Evolutionary conservation across 2,888 invertebrate genomes (phyloP).

Genomic region (Hydrotaea diabolus): DNA sequence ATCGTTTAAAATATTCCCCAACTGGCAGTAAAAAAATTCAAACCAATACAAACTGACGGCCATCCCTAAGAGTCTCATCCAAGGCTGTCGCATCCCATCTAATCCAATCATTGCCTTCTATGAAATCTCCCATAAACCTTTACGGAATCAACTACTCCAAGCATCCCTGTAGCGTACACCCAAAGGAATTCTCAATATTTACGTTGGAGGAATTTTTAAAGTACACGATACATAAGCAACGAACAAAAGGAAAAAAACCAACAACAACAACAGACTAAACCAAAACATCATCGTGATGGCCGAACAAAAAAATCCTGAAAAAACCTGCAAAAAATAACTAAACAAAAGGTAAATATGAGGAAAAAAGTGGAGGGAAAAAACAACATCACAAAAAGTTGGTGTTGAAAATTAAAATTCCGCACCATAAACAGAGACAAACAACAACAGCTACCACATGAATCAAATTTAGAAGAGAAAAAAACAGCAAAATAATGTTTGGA

Average conservation of each 20-base stretch:
- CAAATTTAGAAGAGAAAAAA: background rate
- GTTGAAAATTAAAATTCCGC: conserved; percentile 57
- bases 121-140: too few species aligned
- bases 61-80: too few species aligned
- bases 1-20: too few species aligned
- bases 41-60: too few species aligned
- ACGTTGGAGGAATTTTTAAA: conserved; percentile 34
- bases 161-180: background rate
- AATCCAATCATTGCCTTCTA: too few species aligned
- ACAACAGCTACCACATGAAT: background rate
- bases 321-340: background rate
- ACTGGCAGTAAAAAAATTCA: too few species aligned
- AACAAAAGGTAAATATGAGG: conserved; percentile 31
- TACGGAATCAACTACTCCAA: background rate
- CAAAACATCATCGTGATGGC: conserved; percentile 39
- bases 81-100: too few species aligned
- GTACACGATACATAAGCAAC: background rate
- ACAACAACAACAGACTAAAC: conserved; percentile 9
- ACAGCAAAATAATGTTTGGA: too few species aligned
- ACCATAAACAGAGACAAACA: conserved; percentile 38
- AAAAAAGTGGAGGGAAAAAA: background rate
- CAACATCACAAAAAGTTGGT: conserved; percentile 21
- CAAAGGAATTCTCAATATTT: conserved; percentile 4
- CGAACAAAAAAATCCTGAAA: background rate
- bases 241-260: too few species aligned